Base-by-base conservation (phyloP, 2,797 vertebrate species). In the Scolopax rusticola region DNA sequence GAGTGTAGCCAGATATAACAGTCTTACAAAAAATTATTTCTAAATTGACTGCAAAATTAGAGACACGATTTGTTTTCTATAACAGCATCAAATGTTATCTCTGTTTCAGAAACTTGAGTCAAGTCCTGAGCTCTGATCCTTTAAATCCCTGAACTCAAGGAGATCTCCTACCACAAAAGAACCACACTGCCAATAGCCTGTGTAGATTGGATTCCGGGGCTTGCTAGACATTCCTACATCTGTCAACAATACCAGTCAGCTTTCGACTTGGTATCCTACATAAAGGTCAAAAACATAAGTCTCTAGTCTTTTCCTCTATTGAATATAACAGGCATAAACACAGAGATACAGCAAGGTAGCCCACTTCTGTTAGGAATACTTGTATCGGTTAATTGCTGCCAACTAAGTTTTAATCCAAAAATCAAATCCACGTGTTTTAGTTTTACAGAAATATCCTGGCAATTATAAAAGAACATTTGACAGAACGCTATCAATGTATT, bases 1-100 rank as follows among this genome's bases (percentile, higher is more conserved):
- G 54, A 81, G 16, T 14, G 21, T 0, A 61, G 8, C 21, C 20
- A 75, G 20, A 19, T 23, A 17, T 0, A 54, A 63, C 0, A 47
- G 30, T 21, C 10, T 65, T 41, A 28, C 8, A 85, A 54, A 71
- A 60, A n/a, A 1, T 1, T 41, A 40, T 27, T 89, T 87, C 28
- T 69, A 69, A 87, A 73, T 18, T 87, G 25, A 32, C 12, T n/a
- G 21, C 10, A 73, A 6, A 45, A 76, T 38, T 24, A 18, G 38
- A 30, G 54, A 15, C 5, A 48, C 41, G 6, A 59, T n/a, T 65
- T 75, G 11, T 50, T 86, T 77, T 64, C 36, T 18, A 17, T 9
- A 50, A 0, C 19, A 70, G 51, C 30, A 75, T 33, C 24, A 65
- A 57, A 64, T 11, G 4, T 15, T 50, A 77, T 27, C 12, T 88